Percentiles rank a stretch among this genome's conserved stretches.
phyloP scores from a whole-genome alignment of 1,140 invertebrate species.

The Prorops nasuta region DNA sequence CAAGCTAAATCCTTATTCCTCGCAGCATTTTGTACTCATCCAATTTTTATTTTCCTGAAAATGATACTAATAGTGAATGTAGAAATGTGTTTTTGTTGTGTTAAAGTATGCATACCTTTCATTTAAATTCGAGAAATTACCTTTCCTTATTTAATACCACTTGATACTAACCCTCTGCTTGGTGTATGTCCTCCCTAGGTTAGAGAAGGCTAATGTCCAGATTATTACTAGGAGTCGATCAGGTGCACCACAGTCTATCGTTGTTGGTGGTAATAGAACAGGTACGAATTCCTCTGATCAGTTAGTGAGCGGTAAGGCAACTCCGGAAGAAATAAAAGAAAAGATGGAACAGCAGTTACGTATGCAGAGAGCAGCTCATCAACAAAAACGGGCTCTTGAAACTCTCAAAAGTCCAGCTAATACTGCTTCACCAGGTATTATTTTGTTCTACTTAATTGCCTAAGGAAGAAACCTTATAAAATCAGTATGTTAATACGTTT shows the following conservation, averaged over 20 bases:
- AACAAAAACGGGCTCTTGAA: conserved; percentile 77
- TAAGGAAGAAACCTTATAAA: neutral
- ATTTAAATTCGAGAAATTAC: too few relatives aligned
- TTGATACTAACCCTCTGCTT: conserved; percentile 47
- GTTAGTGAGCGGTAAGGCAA: conserved; percentile 60
- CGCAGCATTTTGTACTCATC: too few relatives aligned
- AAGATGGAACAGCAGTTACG: conserved; percentile 88
- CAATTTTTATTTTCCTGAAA: too few relatives aligned
- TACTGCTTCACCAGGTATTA: conserved; percentile 19
- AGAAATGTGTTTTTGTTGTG: too few relatives aligned
- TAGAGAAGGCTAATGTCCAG: conserved; percentile 66
- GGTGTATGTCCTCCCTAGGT: conserved; percentile 56
- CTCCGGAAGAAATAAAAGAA: conserved; percentile 82
- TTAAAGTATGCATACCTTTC: too few relatives aligned
- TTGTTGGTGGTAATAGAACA: conserved; percentile 31
- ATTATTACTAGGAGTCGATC: conserved; percentile 75
- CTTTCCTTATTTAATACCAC: conserved; percentile 43
- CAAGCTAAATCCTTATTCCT: too few relatives aligned
- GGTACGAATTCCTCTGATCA: conserved; percentile 38
- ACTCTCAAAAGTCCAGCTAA: conserved; percentile 54
- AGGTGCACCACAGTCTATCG: conserved; percentile 60
- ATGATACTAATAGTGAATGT: too few relatives aligned
- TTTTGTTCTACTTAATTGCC: neutral
- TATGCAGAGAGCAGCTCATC: conserved; percentile 81
- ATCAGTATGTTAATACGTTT: neutral